phyloP scores from a whole-genome alignment of 2,113 vertebrate species.

The Nothoprocta perdicaria region DNA sequence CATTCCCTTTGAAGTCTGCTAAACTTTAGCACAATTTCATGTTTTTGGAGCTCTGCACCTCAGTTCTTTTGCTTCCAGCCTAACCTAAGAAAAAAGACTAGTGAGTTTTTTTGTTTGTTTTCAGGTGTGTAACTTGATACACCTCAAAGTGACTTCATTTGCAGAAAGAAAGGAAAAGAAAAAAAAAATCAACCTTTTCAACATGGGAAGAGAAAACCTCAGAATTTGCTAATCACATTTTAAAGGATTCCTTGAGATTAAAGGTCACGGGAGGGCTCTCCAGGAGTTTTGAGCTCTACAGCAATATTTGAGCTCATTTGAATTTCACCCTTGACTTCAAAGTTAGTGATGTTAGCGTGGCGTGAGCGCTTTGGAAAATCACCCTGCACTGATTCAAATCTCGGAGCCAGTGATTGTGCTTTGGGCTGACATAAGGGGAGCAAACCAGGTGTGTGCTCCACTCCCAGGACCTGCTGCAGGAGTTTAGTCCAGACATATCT shows the following conservation, averaged over 20 bases:
- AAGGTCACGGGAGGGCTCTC: constrained; percentile 5
- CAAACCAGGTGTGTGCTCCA: background rate
- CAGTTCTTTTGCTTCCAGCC: background rate
- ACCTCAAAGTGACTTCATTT: background rate
- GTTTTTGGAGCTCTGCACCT: background rate
- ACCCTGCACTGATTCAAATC: constrained; percentile 16
- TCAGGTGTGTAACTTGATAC: background rate
- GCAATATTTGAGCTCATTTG: constrained; percentile 27
- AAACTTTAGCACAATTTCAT: background rate
- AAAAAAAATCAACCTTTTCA: background rate
- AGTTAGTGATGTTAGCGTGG: background rate
- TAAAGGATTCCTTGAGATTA: background rate
- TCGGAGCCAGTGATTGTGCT: background rate
- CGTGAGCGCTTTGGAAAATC: constrained; percentile 17
- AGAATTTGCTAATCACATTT: constrained; percentile 7
- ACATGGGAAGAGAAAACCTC: background rate
- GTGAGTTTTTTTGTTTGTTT: background rate
- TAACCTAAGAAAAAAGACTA: background rate
- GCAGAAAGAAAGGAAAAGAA: background rate
- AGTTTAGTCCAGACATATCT: background rate
- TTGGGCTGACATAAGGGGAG: background rate
- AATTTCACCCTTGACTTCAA: constrained; percentile 33
- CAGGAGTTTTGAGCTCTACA: background rate
- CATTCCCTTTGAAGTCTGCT: background rate
- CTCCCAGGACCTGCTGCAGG: background rate